Conservation (phyloP, 2,113 vertebrate genomes). For the Mormyrus iriodes region DNA sequence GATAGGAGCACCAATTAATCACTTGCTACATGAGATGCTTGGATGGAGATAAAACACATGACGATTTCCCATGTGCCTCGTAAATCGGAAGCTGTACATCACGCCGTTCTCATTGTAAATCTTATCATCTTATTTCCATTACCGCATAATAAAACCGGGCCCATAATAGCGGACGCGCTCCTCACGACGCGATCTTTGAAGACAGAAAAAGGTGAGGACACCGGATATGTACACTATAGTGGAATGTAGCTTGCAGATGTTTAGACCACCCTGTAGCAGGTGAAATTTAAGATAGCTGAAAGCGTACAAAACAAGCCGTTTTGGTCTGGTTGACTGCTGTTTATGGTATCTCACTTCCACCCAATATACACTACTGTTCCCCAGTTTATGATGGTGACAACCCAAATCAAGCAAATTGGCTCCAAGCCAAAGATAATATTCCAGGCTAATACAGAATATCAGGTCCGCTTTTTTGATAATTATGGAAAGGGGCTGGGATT, state of each 20-base stretch:
- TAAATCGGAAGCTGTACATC: background rate
- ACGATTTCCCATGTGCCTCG: background rate
- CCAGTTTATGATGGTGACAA: background rate
- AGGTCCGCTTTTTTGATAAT: background rate
- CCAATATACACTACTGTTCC: background rate
- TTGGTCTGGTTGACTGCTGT: background rate
- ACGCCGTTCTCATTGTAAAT: background rate
- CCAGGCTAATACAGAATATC: background rate
- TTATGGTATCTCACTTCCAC: background rate
- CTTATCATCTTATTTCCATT: background rate
- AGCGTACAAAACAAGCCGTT: background rate
- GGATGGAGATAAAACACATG: background rate
- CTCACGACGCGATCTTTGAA: background rate
- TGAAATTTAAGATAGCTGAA: background rate
- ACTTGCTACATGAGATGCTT: background rate
- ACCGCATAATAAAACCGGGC: background rate
- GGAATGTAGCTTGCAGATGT: background rate
- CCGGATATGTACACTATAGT: background rate
- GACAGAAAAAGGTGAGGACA: background rate
- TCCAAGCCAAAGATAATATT: background rate
- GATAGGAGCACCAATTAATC: slow-evolving; percentile 1
- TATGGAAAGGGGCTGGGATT: background rate
- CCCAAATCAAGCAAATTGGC: background rate
- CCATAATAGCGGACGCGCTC: background rate
- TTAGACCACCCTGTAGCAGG: background rate